Conservation (phyloP, 2,113 vertebrate genomes). For the Neotragus pygmaeus region DNA sequence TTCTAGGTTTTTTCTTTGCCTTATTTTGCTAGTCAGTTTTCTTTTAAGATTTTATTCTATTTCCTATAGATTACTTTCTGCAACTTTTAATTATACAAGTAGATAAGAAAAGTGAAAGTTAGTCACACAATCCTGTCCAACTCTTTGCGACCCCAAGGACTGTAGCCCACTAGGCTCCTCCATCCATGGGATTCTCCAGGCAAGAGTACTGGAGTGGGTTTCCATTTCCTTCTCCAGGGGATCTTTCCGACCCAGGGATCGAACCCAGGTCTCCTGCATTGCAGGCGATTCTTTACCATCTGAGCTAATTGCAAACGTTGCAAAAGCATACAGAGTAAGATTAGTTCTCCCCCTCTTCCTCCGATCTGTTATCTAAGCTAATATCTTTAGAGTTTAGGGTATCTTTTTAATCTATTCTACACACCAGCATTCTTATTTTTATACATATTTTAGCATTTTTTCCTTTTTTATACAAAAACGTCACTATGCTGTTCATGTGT, state of each 20-base stretch:
- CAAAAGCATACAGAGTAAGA: background rate
- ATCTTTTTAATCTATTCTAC: background rate
- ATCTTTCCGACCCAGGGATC: too few relatives aligned
- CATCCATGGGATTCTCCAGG: too few relatives aligned
- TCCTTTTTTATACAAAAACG: background rate
- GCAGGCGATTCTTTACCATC: too few relatives aligned
- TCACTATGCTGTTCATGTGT: background rate
- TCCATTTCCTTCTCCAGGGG: too few relatives aligned
- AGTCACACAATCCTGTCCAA: too few relatives aligned
- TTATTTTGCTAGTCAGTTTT: background rate
- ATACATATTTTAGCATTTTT: background rate
- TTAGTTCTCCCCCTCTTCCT: background rate
- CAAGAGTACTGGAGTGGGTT: too few relatives aligned
- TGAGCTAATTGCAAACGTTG: background rate
- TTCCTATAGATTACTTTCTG: background rate
- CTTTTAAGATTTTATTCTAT: background rate
- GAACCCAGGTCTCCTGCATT: too few relatives aligned
- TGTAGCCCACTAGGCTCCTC: too few relatives aligned
- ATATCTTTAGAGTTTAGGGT: background rate
- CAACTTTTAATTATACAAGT: conserved; percentile 16
- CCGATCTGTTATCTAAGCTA: background rate
- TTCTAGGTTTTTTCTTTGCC: background rate
- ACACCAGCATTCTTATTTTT: background rate
- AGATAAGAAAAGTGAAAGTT: background rate
- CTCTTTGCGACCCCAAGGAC: background rate